Evolutionary conservation across 1,140 invertebrate species (phyloP).

Genomic region (Brachionus angularis): DNA sequence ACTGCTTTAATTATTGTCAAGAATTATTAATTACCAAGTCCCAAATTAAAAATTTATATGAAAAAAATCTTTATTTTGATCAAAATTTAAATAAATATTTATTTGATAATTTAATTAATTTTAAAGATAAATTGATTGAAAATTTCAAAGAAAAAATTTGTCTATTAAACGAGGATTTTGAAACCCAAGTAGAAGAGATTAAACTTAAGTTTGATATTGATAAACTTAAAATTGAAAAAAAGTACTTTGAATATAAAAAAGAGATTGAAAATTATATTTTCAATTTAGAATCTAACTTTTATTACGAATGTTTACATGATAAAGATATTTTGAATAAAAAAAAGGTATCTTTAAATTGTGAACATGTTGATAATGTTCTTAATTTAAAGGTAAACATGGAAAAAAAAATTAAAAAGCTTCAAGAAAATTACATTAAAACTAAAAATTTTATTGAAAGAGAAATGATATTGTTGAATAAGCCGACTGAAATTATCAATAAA

Average conservation of each 20-base stretch:
- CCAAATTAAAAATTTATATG: not conserved
- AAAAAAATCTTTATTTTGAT: not conserved
- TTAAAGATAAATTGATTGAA: constrained; percentile 7
- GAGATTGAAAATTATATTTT: not conserved
- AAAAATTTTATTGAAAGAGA: not conserved
- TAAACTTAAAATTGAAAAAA: not conserved
- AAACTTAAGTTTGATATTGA: constrained; percentile 6
- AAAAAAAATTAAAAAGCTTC: not conserved
- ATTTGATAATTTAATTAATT: constrained; percentile 3
- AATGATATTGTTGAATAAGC: not conserved
- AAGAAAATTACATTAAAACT: not conserved
- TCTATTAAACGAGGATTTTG: not conserved
- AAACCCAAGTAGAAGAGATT: not conserved
- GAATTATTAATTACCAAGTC: not conserved
- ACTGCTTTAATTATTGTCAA: not conserved
- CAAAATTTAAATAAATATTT: not conserved
- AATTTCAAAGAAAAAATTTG: not conserved
- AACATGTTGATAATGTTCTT: not conserved
- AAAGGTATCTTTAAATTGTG: constrained; percentile 21
- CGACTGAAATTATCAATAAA: not conserved
- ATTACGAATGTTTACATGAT: not conserved
- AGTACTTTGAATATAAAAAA: not conserved
- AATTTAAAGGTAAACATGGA: constrained; percentile 12
- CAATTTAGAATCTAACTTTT: constrained; percentile 3
- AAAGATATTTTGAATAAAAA: not conserved